A percentile compares a stretch with the other conserved stretches of the same genome.
phyloP scores from a whole-genome alignment of 1,140 invertebrate species.

The Diprion similis region DNA sequence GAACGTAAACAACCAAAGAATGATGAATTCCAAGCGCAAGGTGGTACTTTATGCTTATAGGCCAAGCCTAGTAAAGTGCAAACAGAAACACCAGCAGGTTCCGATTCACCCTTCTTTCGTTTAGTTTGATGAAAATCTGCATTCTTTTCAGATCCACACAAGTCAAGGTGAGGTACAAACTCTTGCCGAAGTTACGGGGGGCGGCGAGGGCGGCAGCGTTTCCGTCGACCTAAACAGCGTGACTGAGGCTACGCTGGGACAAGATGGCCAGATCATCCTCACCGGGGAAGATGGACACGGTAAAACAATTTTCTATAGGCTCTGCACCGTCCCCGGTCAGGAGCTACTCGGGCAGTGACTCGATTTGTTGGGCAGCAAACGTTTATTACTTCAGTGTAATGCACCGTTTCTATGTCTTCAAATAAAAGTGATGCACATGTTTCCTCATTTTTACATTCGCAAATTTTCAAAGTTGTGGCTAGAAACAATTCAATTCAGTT shows the following conservation, averaged over 20 bases:
- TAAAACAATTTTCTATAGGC: slow-evolving; percentile 67
- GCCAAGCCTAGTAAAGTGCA: not conserved
- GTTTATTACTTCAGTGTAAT: slow-evolving; percentile 51
- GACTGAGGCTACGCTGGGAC: slow-evolving; percentile 84
- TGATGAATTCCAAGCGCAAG: slow-evolving; percentile 1
- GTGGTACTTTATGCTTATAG: not conserved
- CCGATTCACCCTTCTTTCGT: slow-evolving; percentile 3
- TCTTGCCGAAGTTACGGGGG: slow-evolving; percentile 72
- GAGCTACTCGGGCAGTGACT: slow-evolving; percentile 61
- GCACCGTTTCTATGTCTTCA: slow-evolving; percentile 55
- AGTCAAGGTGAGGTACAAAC: slow-evolving; percentile 81
- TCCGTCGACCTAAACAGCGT: slow-evolving; percentile 88
- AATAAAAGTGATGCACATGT: slow-evolving; percentile 45
- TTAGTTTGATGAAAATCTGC: slow-evolving; percentile 11
- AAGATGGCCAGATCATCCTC: slow-evolving; percentile 94
- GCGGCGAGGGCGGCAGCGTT: slow-evolving; percentile 72
- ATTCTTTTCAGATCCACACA: slow-evolving; percentile 72
- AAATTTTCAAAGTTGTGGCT: too few species aligned
- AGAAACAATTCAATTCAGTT: too few species aligned
- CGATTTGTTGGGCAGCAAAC: slow-evolving; percentile 39
- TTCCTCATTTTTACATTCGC: too few species aligned
- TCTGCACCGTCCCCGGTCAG: slow-evolving; percentile 63
- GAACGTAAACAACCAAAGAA: slow-evolving; percentile 6
- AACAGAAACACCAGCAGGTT: slow-evolving; percentile 7
- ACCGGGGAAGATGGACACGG: slow-evolving; percentile 94